phyloP scores from a whole-genome alignment of 1,140 invertebrate genomes.

The Aphelinus certus region DNA sequence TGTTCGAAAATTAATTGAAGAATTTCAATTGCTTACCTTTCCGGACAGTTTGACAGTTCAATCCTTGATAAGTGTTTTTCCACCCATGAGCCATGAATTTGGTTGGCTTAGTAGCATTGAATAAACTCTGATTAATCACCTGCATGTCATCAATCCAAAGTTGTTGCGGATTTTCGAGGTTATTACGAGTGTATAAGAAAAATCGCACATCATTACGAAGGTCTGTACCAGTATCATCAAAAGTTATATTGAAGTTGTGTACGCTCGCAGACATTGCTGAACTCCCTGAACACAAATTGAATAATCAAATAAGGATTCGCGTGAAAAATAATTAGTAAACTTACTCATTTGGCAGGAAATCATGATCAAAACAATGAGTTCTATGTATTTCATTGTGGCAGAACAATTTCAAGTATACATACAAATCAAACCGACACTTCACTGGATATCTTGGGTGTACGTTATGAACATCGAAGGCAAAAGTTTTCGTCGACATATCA shows the following conservation, averaged over 20 bases:
- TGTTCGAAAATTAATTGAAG: no score
- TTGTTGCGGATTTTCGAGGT: conserved; percentile 11
- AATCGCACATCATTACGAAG: conserved; percentile 1
- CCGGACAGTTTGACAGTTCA: conserved; percentile 4
- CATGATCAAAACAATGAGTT: not conserved
- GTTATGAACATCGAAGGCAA: no score
- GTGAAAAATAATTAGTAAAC: not conserved
- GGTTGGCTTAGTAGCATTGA: conserved; percentile 3
- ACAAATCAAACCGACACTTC: no score
- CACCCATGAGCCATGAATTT: conserved; percentile 34
- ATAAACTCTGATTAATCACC: not conserved
- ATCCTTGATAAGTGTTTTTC: conserved; percentile 11
- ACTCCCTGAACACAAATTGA: not conserved
- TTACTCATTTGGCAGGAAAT: not conserved
- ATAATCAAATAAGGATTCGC: not conserved
- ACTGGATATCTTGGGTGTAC: no score
- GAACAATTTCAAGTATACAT: no score
- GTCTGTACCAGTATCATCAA: conserved; percentile 3
- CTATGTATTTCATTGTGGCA: not conserved
- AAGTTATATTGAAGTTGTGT: not conserved
- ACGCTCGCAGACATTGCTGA: not conserved
- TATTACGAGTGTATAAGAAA: conserved; percentile 16
- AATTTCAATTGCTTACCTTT: conserved; percentile 1
- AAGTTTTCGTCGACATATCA: not conserved
- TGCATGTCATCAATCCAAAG: conserved; percentile 4